Evolutionary conservation across 2,113 vertebrate genomes (phyloP).

Genomic region (Brachypodius melanocephalos): DNA sequence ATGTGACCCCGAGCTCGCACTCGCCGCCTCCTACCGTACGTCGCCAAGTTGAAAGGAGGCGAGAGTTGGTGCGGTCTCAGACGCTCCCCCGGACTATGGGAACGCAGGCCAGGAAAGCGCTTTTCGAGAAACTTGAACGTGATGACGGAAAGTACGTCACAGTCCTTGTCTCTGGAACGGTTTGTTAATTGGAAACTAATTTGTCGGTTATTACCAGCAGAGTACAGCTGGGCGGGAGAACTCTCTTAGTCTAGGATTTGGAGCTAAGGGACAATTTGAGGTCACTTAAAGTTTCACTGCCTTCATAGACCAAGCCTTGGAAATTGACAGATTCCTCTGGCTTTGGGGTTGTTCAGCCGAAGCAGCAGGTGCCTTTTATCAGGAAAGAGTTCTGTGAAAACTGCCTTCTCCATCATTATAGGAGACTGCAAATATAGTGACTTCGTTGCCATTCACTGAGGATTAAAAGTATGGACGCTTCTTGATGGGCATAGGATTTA

Average conservation of each 20-base stretch:
- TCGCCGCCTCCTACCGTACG: slow-evolving; percentile 43
- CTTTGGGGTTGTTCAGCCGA: not conserved
- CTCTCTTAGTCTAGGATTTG: not conserved
- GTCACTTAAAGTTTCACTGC: not conserved
- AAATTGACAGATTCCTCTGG: not conserved
- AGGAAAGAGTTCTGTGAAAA: not conserved
- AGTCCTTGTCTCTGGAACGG: not conserved
- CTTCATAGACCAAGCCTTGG: not conserved
- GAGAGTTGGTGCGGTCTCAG: slow-evolving; percentile 83
- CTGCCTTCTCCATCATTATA: not conserved
- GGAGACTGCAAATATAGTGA: not conserved
- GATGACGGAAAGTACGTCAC: slow-evolving; percentile 77
- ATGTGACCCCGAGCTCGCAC: slow-evolving; percentile 32
- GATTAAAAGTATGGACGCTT: not conserved
- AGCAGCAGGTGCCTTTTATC: not conserved
- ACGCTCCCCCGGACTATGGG: slow-evolving; percentile 78
- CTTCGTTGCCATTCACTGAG: not conserved
- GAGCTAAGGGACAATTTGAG: not conserved
- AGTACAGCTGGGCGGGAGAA: not conserved
- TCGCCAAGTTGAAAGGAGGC: slow-evolving; percentile 77
- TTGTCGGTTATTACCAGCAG: not conserved
- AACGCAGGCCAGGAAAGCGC: slow-evolving; percentile 81
- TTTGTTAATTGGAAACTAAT: not conserved
- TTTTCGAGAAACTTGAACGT: slow-evolving; percentile 86
- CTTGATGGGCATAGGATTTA: not conserved